Base-by-base conservation (phyloP, 2,113 vertebrate genomes). In the Epinephelus moara region DNA sequence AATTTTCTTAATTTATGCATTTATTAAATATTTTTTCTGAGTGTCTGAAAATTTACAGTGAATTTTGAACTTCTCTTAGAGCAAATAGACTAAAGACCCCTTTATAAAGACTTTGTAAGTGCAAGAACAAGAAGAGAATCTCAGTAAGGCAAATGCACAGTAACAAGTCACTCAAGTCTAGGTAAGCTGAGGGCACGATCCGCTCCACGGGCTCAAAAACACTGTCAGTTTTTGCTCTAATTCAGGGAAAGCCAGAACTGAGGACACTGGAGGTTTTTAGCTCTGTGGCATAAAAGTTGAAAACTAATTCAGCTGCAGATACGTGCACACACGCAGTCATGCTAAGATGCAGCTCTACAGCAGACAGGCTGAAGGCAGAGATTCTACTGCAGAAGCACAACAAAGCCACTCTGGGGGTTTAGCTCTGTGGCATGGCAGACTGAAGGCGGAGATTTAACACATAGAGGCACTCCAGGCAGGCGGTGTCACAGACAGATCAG, bases 321-420 rank as follows among this genome's bases (percentile, higher is more conserved):
- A 15, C 59, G 37, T 14, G n/a, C n/a, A 37, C 40, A 64, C 83
- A 53, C 55, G 50, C 15, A 62, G 60, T 55, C 80, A 83, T 27
- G 67, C 84, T 69, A 78, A 88, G 80, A 73, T 79, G 67, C 74
- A 61, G 73, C 75, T 82, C 52, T 62, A 37, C 13, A 0, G 77
- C 77, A 85, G 70, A 81, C 73, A 77, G 80, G 78, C 89, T 89
- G 85, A 89, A 84, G 85, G 75, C 87, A 70, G 75, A 82, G 85
- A 66, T 81, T 80, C 82, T 53, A 70, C 76, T 80, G 84, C 84
- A 87, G 86, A 69, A 85, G 82, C 75, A 77, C 87, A 84, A 89
- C 91, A 90, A 85, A 92, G 83, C 80, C 75, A 80, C 89, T 86
- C 82, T 78, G 62, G 82, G 80, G 87, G 23, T 88, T 90, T 81